Evolutionary conservation across 2,113 vertebrate genomes (phyloP).

Genomic region (Symphodus melops): DNA sequence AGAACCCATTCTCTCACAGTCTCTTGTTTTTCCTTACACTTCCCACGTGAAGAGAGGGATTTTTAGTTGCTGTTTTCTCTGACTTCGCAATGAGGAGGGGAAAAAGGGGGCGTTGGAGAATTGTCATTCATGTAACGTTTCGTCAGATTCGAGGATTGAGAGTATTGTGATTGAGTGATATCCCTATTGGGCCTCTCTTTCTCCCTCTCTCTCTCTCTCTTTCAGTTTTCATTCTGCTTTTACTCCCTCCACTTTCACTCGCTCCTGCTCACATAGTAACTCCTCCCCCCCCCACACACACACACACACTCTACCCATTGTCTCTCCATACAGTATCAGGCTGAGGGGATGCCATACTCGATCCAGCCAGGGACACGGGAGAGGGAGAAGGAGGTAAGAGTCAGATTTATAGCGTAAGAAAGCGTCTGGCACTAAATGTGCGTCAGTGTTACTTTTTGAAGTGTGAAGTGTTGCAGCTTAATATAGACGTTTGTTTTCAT

Average conservation of each 20-base stretch:
- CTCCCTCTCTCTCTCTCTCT: slow-evolving; percentile 36
- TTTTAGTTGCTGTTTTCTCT: slow-evolving; percentile 67
- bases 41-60: slow-evolving; percentile 75
- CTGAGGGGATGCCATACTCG: slow-evolving; percentile 75
- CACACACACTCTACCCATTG: slow-evolving; percentile 70
- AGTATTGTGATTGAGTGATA: slow-evolving; percentile 68
- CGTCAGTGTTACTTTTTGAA: slow-evolving; percentile 36
- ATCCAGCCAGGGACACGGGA: slow-evolving; percentile 70
- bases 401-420: slow-evolving; percentile 58
- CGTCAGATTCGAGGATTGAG: slow-evolving; percentile 68
- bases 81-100: slow-evolving; percentile 57
- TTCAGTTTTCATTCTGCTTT: slow-evolving; percentile 70
- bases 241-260: slow-evolving; percentile 52
- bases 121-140: slow-evolving; percentile 78
- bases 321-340: slow-evolving; percentile 79
- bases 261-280: slow-evolving; percentile 74
- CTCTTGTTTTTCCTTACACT: slow-evolving; percentile 72
- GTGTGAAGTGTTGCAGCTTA: slow-evolving; percentile 3
- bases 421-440: slow-evolving; percentile 28
- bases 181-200: slow-evolving; percentile 47
- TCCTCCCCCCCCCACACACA: slow-evolving; percentile 71
- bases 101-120: slow-evolving; percentile 15
- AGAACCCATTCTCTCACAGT: slow-evolving; percentile 70
- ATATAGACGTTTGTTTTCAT: slow-evolving; percentile 36
- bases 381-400: slow-evolving; percentile 74